Evolutionary conservation across 2,113 vertebrate genomes (phyloP).

Genomic region (Porphyrio hochstetteri): DNA sequence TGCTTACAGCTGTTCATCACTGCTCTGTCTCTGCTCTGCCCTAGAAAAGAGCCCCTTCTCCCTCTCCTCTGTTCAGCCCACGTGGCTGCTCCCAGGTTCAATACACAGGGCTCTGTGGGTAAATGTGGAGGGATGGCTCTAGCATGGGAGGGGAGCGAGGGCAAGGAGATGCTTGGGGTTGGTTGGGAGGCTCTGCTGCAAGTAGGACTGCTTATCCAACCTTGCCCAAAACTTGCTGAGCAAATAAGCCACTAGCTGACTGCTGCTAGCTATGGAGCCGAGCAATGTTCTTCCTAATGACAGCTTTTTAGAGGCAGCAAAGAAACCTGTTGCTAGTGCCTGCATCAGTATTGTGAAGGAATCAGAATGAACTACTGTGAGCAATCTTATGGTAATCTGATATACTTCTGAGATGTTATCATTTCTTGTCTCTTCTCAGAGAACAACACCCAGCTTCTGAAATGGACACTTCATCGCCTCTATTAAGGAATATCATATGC

Average conservation of each 20-base stretch:
- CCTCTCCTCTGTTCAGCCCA: rapidly evolving
- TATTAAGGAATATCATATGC: not conserved
- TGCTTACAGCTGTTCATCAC: not conserved
- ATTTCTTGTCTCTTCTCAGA: not conserved
- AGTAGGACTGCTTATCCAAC: not conserved
- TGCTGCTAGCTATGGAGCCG: not conserved
- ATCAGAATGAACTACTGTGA: not conserved
- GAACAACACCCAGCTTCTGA: not conserved
- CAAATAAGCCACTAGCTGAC: not conserved
- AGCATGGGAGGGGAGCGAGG: not conserved
- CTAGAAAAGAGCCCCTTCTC: not conserved
- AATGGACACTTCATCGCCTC: not conserved
- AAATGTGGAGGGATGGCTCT: not conserved
- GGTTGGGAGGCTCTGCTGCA: not conserved
- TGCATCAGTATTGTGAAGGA: not conserved
- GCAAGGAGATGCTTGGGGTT: not conserved
- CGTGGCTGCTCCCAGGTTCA: not conserved
- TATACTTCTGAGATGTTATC: rapidly evolving
- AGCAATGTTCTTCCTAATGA: not conserved
- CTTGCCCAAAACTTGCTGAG: not conserved
- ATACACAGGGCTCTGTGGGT: rapidly evolving
- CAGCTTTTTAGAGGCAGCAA: not conserved
- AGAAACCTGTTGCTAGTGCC: not conserved
- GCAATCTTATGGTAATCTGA: not conserved
- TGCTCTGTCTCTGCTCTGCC: not conserved